These are phyloP conservation scores for Carterocephalus palaemon DNA, from an alignment of 2,888 invertebrate genomes.

Conservation along the genomic window DNA sequence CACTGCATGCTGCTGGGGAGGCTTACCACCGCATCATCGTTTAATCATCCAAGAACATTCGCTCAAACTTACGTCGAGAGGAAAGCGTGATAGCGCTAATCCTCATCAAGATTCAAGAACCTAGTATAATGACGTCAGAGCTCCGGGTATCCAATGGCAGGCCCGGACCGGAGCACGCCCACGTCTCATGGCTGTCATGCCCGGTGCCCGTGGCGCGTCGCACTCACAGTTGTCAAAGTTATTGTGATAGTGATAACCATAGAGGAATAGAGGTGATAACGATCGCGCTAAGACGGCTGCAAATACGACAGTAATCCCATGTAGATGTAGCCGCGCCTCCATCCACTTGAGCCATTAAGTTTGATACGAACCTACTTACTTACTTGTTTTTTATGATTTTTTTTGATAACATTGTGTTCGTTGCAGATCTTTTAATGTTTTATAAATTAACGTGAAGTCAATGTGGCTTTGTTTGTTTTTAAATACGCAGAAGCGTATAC, in stretches of 20 bases:
- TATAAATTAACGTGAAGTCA: no score
- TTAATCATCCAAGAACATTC: no score
- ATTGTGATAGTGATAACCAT: slow-evolving; percentile 33
- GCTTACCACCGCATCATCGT: no score
- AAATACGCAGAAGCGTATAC: no score
- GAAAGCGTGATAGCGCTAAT: slow-evolving; percentile 41
- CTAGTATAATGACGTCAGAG: slow-evolving; percentile 26
- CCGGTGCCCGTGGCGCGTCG: slow-evolving; percentile 29
- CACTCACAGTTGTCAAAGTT: slow-evolving; percentile 43
- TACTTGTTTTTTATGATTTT: neutral
- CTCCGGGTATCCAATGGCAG: slow-evolving; percentile 49
- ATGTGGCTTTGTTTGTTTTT: no score
- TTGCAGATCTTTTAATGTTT: no score
- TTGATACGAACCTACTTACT: slow-evolving; percentile 16
- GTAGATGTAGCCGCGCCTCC: slow-evolving; percentile 56
- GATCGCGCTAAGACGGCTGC: slow-evolving; percentile 44
- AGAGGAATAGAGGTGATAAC: no score
- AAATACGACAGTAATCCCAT: slow-evolving; percentile 48
- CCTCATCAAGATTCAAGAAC: slow-evolving; percentile 28
- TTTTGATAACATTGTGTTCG: slow-evolving; percentile 3
- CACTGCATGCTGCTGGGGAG: no score
- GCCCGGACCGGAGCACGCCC: slow-evolving; percentile 53
- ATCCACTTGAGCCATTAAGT: slow-evolving; percentile 18
- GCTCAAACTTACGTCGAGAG: slow-evolving; percentile 20
- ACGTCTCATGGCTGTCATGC: slow-evolving; percentile 63